A percentile compares a stretch with the other conserved stretches of the same genome.
Evolutionary conservation across 2,113 vertebrate species (phyloP).

Genomic region (Phalacrocorax pelagicus): DNA sequence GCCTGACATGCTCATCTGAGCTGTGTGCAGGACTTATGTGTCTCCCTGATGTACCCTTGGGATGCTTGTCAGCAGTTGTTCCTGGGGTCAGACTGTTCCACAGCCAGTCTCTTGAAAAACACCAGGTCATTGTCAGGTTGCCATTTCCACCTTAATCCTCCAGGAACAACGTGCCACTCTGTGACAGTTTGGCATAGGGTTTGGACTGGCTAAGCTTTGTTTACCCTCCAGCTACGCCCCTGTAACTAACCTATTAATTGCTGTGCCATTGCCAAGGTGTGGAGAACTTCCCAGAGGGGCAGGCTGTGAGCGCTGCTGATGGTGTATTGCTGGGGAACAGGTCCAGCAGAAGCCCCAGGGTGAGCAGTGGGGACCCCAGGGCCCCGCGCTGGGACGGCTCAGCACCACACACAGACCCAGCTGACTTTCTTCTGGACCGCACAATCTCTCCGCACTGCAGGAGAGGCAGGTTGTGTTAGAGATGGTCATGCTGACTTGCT

Average conservation of each 20-base stretch:
- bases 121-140: neutral
- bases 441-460: neutral
- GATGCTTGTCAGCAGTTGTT: neutral
- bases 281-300: neutral
- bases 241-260: neutral
- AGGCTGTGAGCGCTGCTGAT: neutral
- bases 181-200: neutral
- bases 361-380: neutral
- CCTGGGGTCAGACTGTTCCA: neutral
- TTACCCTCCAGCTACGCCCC: neutral
- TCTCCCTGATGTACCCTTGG: neutral
- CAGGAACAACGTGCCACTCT: neutral
- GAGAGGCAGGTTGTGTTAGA: neutral
- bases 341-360: neutral
- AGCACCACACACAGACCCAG: fast-evolving
- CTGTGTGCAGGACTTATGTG: neutral
- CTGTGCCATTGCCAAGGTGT: neutral
- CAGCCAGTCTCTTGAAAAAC: neutral
- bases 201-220: neutral
- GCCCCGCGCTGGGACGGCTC: neutral
- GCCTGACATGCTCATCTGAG: neutral
- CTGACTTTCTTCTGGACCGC: neutral
- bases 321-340: neutral
- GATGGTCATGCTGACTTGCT: fast-evolving
- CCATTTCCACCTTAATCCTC: neutral